Evolutionary conservation across 2,113 vertebrate species (phyloP), one percentile per base, ranked within the genome.

Genomic region (Ceyx melanurus): DNA sequence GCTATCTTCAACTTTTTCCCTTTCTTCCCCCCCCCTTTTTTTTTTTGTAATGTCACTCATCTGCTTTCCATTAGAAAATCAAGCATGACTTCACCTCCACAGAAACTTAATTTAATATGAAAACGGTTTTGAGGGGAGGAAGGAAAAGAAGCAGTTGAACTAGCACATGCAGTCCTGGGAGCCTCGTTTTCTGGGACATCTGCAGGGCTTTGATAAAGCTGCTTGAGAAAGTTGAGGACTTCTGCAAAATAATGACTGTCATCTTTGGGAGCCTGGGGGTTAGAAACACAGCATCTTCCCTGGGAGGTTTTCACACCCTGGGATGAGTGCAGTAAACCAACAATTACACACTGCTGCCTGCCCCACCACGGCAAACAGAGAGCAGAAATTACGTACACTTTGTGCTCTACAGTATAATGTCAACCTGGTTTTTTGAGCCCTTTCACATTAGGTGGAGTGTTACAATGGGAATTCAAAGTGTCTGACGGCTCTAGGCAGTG

Each of bases 11-110:
- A 66, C 50, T 85, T 94, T 87, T 85, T 53, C 31, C 31, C 35
- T 89, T 84, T 56, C 35, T 79, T 84, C 10, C 37, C 11, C 10
- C 15, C 72, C 11, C 2, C 26, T 46, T 22, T 54, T 21, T 13
- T 23, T 40, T 19, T 72, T 13, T 10, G 15, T 15, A 56, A 84
- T 68, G 87, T 60, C 92, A 92, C 64, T 94, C 82, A 92, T 95
- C 88, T 95, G 90, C 50, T 95, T 97, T 94, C 83, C 82, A 95
- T 95, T 91, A 95, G 48, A 84, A 94, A 94, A 86, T 60, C 72
- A 90, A 88, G 48, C 66, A 91, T 78, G 66, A 95, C 86, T 94
- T 95, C 88, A 94, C 81, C 85, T 93, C 83, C 2, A 10, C 75
- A 70, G 90, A 88, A 93, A 86, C 54, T 84, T 75, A n/a, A 67